These are phyloP conservation scores for Oncorhynchus mykiss DNA, from an alignment of 2,113 vertebrate genomes.

Conservation along the genomic window DNA sequence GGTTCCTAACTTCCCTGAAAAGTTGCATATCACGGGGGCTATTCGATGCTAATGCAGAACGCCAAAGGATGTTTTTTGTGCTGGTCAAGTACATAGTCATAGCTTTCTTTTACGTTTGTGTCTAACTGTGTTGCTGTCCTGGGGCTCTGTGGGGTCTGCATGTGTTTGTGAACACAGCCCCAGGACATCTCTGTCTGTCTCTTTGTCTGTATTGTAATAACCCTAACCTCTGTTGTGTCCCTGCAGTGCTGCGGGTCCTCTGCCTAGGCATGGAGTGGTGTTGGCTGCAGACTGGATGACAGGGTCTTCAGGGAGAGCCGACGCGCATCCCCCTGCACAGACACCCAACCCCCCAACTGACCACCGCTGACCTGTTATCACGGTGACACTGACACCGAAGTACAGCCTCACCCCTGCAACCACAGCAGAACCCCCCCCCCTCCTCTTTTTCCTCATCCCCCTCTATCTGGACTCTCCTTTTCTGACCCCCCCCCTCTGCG, in stretches of 20 bases:
- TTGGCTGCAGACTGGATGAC: constrained; percentile 79
- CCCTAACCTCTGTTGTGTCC: not conserved
- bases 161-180: too few relatives aligned
- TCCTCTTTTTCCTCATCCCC: constrained; percentile 23
- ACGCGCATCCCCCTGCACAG: not conserved
- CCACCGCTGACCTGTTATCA: constrained; percentile 17
- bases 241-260: constrained; percentile 5
- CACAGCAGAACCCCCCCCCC: constrained; percentile 7
- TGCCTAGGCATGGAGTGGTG: constrained; percentile 72
- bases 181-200: not conserved
- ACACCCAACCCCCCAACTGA: constrained; percentile 29
- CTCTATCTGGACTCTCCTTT: constrained; percentile 8
- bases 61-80: too few relatives aligned
- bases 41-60: too few relatives aligned
- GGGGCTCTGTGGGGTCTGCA: too few relatives aligned
- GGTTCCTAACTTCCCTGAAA: too few relatives aligned
- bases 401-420: constrained; percentile 31
- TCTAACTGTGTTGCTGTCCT: too few relatives aligned
- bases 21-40: too few relatives aligned
- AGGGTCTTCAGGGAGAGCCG: constrained; percentile 62
- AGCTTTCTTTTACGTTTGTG: too few relatives aligned
- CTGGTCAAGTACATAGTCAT: too few relatives aligned
- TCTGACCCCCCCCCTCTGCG: not conserved
- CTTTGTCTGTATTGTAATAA: not conserved
- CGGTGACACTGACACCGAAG: constrained; percentile 26